These are phyloP conservation scores for Drosophila ohnishii DNA, from an alignment of 1,140 invertebrate species.

Conservation along the genomic window DNA sequence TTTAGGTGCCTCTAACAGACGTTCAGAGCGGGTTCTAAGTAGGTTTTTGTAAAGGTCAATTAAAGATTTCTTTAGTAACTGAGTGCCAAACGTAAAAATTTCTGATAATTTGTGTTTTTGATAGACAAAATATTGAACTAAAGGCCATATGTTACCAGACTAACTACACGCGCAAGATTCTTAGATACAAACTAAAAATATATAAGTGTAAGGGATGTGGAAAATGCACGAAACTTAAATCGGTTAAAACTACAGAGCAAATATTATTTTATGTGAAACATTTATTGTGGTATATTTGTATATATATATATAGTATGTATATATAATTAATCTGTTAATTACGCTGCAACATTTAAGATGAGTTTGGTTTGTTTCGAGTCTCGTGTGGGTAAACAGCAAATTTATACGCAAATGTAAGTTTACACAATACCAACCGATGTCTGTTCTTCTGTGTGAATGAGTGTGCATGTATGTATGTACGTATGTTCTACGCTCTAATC, in stretches of 20 bases:
- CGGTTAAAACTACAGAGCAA: slow-evolving; percentile 64
- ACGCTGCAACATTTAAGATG: slow-evolving; percentile 63
- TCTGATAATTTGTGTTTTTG: slow-evolving; percentile 2
- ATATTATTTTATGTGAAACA: slow-evolving; percentile 70
- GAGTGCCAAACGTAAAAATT: slow-evolving; percentile 27
- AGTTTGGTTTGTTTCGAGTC: slow-evolving; percentile 38
- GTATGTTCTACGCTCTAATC: slow-evolving; percentile 61
- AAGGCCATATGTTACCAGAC: slow-evolving; percentile 27
- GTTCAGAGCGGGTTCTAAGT: slow-evolving; percentile 26
- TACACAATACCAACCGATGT: slow-evolving; percentile 55
- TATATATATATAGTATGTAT: slow-evolving; percentile 47
- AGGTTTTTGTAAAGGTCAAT: slow-evolving; percentile 6
- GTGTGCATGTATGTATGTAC: slow-evolving; percentile 20
- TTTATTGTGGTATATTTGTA: slow-evolving; percentile 67
- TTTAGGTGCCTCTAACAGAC: slow-evolving; percentile 36
- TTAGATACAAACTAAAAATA: slow-evolving; percentile 30
- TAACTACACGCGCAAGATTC: slow-evolving; percentile 49
- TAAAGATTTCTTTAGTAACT: slow-evolving; percentile 5
- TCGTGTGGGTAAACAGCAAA: slow-evolving; percentile 49
- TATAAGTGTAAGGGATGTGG: slow-evolving; percentile 11
- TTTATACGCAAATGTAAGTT: slow-evolving; percentile 47
- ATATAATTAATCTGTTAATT: slow-evolving; percentile 55
- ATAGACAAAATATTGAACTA: slow-evolving; percentile 9
- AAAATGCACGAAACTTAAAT: slow-evolving; percentile 44
- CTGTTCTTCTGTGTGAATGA: slow-evolving; percentile 41